A percentile compares a stretch with the other conserved stretches of the same genome.
These are phyloP conservation scores for Hecatera dysodea DNA, from an alignment of 2,888 invertebrate species.

Conservation along the genomic window DNA sequence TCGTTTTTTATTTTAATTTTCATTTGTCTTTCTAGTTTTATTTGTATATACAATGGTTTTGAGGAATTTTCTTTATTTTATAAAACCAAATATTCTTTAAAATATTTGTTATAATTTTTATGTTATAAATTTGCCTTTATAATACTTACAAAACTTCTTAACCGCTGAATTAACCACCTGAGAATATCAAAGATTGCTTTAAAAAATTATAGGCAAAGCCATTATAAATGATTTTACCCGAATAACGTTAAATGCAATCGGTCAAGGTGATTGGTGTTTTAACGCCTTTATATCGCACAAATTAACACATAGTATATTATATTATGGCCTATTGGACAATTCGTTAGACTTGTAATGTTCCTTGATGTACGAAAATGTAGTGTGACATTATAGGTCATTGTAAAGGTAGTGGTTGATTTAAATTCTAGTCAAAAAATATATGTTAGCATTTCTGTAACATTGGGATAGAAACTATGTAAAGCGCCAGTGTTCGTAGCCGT, in stretches of 20 bases:
- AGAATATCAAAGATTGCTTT: conserved; percentile 37
- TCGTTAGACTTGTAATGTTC: conserved; percentile 34
- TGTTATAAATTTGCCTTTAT: background rate
- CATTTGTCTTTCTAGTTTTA: conserved; percentile 25
- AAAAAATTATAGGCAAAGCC: conserved; percentile 24
- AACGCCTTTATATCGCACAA: conserved; percentile 53
- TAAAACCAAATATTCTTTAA: background rate
- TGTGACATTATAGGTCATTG: conserved; percentile 14
- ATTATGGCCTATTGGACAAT: conserved; percentile 43
- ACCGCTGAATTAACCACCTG: conserved; percentile 17
- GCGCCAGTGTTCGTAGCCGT: background rate
- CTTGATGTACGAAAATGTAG: conserved; percentile 26
- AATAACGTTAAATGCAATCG: conserved; percentile 11
- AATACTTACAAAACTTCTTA: background rate
- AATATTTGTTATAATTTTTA: conserved; percentile 18
- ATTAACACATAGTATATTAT: conserved; percentile 41
- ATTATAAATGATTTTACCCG: conserved; percentile 16
- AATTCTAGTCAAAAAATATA: conserved; percentile 60
- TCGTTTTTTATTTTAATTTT: conserved; percentile 6
- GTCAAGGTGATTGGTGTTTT: conserved; percentile 33
- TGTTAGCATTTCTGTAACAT: conserved; percentile 40
- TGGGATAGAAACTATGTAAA: conserved; percentile 14
- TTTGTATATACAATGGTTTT: conserved; percentile 38
- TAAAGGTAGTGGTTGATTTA: conserved; percentile 32
- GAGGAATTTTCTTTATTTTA: conserved; percentile 9